Base-by-base conservation (phyloP, 2,113 vertebrate genomes). In the Motacilla tschutschensis region DNA sequence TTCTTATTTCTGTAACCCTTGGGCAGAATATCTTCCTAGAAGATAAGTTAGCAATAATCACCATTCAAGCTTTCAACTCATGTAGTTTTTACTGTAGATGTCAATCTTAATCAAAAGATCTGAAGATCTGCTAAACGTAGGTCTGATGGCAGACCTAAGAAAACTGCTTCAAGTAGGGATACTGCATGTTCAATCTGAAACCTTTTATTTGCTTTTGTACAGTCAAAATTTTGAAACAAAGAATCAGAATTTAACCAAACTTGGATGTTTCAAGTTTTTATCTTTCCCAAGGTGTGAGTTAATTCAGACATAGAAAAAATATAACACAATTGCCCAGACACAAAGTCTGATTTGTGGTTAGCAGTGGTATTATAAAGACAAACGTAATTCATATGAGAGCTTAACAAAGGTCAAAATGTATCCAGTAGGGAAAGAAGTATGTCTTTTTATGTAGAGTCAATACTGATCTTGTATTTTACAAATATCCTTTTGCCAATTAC, bases 1-100 rank as follows among this genome's bases (percentile, higher is more conserved):
- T 92, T 74, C 72, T 93, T 85, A 77, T 89, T 94, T 90, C 85
- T 94, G 87, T 92, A 94, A 93, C 82, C 93, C 93, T 93, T 87
- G 65, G 84, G 48, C 76, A 73, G 71, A 82, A 88, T 78, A 85
- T 92, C 69, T 90, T 87, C 72, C 29, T 83, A 29, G 53, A 71
- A 85, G 63, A 63, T 62, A 91, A 84, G 57, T 79, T 87, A 83
- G 33, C 79, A 80, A 66, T 80, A 89, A 80, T 83, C 87, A 78
- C 65, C 53, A 79, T 64, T 84, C 51, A 51, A 65, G 24, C 19
- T 88, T 90, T 75, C 70, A 81, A 40, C 7, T 71, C 33, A 57
- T 64, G 46, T 31, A 10, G 36, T 83, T 93, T 83, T 87, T 28
- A 48, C 40, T 74, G 10, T 5, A 77, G 57, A 35, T 83, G 89